Base-by-base conservation (phyloP, 2,113 vertebrate species). In the Tragelaphus buxtoni region DNA sequence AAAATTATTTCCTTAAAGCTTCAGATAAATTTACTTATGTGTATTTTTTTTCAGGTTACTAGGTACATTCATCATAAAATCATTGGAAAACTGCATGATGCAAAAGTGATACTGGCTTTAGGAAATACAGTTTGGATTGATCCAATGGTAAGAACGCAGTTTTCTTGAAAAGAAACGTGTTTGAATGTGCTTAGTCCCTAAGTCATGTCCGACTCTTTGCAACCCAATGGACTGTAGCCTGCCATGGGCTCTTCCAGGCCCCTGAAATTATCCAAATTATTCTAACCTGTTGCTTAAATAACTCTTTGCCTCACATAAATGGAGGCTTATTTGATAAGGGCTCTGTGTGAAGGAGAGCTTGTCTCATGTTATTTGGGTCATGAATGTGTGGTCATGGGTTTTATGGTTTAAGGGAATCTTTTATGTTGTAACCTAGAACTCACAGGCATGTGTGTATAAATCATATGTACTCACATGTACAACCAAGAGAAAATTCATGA, bases 111-210 rank as follows among this genome's bases (percentile, higher is more conserved):
- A 3, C 96, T 99, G 86, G 98, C 98, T 83, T 98, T 99, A 94
- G 99, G 99, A 96, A 99, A 98, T 92, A 99, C 99, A 0, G 61
- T 99, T 95, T 99, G 99, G 99, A 97, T 99, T 58, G 99, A 99
- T 98, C 99, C 99, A 9, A 99, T 99, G 99, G 99, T 99, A 98
- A 81, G 98, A 98, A 82, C 17, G 55, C 20, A 42, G 26, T 35
- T 93, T 55, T 84, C 45, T 90, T 85, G 45, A 26, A 84, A 92
- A 63, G 22, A 90, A 74, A 39, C n/a, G 3, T 30, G 3, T 88
- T 84, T 69, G 56, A 65, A 47, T 32, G 55, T 39, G 69, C 35
- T 42, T 5, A 72, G 35, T 24, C n/a, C 65, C 65, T 72, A 39
- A 72, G n/a, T 72, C 20, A 10, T 2, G 10, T 72, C 65, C 0